Evolutionary conservation across 2,888 invertebrate genomes (phyloP).

Genomic region (Platycnemis pennipes): DNA sequence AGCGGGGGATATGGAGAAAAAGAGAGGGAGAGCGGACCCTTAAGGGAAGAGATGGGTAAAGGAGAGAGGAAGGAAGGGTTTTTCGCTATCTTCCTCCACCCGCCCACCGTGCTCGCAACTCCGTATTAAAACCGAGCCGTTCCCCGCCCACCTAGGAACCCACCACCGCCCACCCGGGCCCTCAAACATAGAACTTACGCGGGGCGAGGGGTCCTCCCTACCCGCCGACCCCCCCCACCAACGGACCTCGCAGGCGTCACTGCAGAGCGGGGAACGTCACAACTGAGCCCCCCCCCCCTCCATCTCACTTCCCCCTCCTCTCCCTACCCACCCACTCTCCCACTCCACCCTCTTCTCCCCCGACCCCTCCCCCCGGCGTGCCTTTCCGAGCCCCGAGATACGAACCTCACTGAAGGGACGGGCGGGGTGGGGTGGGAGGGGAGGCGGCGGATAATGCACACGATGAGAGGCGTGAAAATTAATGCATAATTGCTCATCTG

Average conservation of each 20-base stretch:
- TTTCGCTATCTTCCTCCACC: too few species aligned
- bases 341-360: neutral
- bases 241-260: neutral
- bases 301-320: neutral
- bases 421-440: too few species aligned
- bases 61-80: slow-evolving; percentile 19
- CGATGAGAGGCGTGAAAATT: too few species aligned
- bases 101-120: too few species aligned
- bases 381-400: neutral
- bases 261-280: slow-evolving; percentile 51
- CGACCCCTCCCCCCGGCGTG: neutral
- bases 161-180: neutral
- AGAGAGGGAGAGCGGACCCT: too few species aligned
- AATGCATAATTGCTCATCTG: too few species aligned
- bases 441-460: too few species aligned
- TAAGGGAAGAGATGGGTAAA: neutral
- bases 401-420: neutral
- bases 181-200: too few species aligned
- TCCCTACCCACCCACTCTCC: neutral
- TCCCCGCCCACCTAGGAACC: neutral
- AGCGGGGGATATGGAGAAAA: neutral
- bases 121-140: neutral
- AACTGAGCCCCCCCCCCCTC: neutral
- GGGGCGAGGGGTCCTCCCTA: neutral
- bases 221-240: neutral